Evolutionary conservation across 2,797 vertebrate genomes (phyloP).

Genomic region (Clangula hyemalis): DNA sequence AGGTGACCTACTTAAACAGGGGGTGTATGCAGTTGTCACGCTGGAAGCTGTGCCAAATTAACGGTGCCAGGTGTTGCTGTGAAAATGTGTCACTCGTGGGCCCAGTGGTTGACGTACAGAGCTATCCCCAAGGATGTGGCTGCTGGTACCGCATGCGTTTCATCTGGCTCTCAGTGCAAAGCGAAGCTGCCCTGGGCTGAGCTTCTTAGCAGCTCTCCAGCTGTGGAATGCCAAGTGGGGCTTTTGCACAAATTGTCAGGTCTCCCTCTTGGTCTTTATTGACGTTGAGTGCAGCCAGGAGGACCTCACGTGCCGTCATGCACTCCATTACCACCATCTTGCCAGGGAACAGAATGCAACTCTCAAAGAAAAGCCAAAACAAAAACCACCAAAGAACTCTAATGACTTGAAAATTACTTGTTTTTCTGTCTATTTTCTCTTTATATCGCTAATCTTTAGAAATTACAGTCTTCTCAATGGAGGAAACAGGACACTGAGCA

Average conservation of each 20-base stretch:
- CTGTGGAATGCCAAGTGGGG: background rate
- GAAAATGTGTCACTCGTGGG: background rate
- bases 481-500: background rate
- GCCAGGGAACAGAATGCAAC: fast-evolving
- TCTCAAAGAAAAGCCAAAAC: background rate
- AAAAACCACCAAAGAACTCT: background rate
- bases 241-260: background rate
- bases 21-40: background rate
- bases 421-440: background rate
- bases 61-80: slow-evolving; percentile 6
- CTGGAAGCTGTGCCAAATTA: background rate
- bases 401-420: background rate
- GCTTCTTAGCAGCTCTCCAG: background rate
- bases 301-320: background rate
- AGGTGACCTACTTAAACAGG: slow-evolving; percentile 39
- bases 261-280: background rate
- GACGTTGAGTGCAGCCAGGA: background rate
- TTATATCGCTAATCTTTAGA: background rate
- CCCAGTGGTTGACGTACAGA: background rate
- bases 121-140: background rate
- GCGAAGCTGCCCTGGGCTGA: background rate
- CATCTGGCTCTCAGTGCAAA: background rate
- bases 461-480: background rate
- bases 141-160: background rate
- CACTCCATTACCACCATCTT: background rate